Conservation (phyloP, 2,113 vertebrate species). For the Paracanthobrama guichenoti region DNA sequence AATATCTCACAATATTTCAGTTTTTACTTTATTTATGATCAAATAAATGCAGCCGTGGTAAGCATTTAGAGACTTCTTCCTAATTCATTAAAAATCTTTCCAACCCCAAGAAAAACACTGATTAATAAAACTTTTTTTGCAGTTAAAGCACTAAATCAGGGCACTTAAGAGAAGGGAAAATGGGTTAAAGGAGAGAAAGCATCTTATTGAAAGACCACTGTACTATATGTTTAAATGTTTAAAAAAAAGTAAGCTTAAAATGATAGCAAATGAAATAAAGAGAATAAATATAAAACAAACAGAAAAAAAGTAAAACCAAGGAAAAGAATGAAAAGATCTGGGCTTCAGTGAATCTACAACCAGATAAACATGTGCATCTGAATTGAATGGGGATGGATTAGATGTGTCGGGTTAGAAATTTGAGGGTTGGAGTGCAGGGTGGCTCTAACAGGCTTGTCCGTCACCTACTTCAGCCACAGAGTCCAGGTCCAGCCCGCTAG, state of each 20-base stretch:
- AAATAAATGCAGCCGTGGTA: neutral
- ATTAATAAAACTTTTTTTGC: conserved; percentile 12
- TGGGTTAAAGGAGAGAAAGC: neutral
- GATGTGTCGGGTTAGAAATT: conserved; percentile 43
- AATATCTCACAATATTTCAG: neutral
- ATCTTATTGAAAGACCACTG: neutral
- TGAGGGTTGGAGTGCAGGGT: conserved; percentile 40
- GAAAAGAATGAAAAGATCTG: conserved; percentile 5
- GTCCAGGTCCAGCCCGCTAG: conserved; percentile 84
- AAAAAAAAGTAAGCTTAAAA: neutral
- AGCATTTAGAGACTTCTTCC: neutral
- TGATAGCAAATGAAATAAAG: conserved; percentile 26
- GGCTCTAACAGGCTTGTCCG: conserved; percentile 56
- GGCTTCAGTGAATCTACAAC: conserved; percentile 36
- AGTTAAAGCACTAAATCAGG: neutral
- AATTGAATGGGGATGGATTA: conserved; percentile 48
- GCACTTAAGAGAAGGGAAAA: neutral
- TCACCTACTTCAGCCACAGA: conserved; percentile 92
- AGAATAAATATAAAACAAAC: conserved; percentile 12
- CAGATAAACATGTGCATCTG: conserved; percentile 19
- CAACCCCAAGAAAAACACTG: neutral
- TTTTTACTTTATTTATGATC: neutral
- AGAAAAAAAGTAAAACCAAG: neutral
- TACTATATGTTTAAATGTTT: conserved; percentile 31
- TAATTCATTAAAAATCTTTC: neutral